Percentiles rank a stretch among this genome's conserved stretches.
Evolutionary conservation across 2,888 invertebrate genomes (phyloP).

Genomic region (Clistopyga incitator): DNA sequence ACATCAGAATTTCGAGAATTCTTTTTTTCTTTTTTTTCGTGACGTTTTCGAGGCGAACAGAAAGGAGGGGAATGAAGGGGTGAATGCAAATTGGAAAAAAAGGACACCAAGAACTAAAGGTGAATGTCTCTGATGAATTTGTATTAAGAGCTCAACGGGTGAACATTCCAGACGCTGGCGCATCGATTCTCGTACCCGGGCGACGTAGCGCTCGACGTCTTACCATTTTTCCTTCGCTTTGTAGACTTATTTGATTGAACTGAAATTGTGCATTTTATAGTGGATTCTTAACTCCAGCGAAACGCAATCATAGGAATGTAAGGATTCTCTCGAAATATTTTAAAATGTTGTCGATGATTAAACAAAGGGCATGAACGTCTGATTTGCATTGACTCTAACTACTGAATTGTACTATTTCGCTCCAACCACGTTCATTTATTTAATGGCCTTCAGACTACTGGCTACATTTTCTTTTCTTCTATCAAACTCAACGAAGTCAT

Average conservation of each 20-base stretch:
- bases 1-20: conserved; percentile 10
- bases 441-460: background rate
- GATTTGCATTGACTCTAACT: background rate
- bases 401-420: background rate
- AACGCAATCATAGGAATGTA: conserved; percentile 11
- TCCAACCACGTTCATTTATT: background rate
- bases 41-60: conserved; percentile 7
- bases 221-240: background rate
- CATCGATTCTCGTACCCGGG: conserved; percentile 42
- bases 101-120: conserved; percentile 15
- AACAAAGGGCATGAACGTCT: background rate
- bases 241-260: background rate
- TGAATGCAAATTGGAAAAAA: background rate
- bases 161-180: conserved; percentile 44
- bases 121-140: conserved; percentile 61
- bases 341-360: background rate
- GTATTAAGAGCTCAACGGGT: conserved; percentile 53
- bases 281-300: background rate
- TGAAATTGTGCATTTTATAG: background rate
- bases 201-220: conserved; percentile 12
- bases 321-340: background rate
- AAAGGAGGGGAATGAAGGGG: conserved; percentile 14
- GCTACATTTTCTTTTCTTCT: background rate
- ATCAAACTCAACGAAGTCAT: background rate
- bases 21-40: conserved; percentile 24